These are phyloP conservation scores for Telmatochromis brichardi DNA, from an alignment of 2,113 vertebrate species.

Conservation along the genomic window DNA sequence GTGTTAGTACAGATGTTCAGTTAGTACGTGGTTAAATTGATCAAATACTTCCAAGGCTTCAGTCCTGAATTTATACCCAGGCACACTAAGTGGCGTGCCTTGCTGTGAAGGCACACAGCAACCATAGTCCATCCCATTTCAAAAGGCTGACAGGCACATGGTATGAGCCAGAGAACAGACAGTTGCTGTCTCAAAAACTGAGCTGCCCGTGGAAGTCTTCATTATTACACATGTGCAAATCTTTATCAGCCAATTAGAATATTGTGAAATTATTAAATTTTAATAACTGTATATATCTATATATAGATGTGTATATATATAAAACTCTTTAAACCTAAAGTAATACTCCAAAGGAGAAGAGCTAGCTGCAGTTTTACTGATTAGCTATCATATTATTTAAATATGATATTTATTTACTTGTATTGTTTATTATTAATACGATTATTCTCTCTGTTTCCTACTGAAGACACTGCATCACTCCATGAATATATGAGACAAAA, in stretches of 20 bases:
- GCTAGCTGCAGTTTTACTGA: neutral
- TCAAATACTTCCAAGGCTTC: neutral
- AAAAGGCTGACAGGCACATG: conserved; percentile 19
- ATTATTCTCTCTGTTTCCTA: neutral
- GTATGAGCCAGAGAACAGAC: conserved; percentile 7
- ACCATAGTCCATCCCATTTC: neutral
- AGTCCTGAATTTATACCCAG: neutral
- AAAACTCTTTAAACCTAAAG: neutral
- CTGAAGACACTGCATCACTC: neutral
- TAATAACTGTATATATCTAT: neutral
- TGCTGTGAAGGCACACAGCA: neutral
- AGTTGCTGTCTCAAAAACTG: neutral
- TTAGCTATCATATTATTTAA: neutral
- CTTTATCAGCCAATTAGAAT: neutral
- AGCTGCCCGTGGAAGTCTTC: neutral
- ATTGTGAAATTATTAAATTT: neutral
- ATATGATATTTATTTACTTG: neutral
- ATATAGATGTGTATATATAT: neutral
- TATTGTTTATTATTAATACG: neutral
- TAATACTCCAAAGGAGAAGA: neutral
- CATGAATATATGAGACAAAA: neutral
- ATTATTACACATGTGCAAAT: neutral
- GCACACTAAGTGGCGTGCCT: neutral
- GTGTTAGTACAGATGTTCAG: neutral
- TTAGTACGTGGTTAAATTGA: neutral